These are phyloP conservation scores for Nannospalax galili DNA, from an alignment of 2,113 vertebrate species.

Conservation along the genomic window DNA sequence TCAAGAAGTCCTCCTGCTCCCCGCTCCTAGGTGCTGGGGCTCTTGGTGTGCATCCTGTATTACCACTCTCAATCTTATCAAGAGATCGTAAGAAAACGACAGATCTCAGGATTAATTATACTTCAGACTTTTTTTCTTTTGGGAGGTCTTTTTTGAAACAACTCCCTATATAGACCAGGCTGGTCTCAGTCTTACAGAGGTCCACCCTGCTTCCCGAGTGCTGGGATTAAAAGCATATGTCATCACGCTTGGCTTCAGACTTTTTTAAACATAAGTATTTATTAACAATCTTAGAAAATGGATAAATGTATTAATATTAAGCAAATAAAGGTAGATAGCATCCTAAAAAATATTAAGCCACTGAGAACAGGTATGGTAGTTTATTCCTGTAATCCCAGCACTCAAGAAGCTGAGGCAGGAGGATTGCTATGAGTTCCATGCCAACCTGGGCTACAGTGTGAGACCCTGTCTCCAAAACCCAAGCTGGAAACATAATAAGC, in stretches of 20 bases:
- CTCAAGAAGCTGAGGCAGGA: not conserved
- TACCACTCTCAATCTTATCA: not conserved
- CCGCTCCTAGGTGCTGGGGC: not conserved
- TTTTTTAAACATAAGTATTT: not conserved
- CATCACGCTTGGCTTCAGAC: not conserved
- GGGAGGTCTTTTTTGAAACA: too few species aligned
- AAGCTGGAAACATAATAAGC: not conserved
- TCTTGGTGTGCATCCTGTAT: not conserved
- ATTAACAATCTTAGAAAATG: slow-evolving; percentile 33
- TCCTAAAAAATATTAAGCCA: not conserved
- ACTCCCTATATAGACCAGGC: too few species aligned
- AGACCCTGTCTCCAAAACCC: not conserved
- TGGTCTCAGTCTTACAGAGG: too few species aligned
- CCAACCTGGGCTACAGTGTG: not conserved
- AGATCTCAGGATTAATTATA: not conserved
- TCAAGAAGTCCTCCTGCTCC: not conserved
- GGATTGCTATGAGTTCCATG: not conserved
- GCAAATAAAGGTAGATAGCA: not conserved
- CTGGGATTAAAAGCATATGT: too few species aligned
- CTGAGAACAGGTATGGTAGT: not conserved
- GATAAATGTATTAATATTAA: not conserved
- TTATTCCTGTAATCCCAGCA: not conserved
- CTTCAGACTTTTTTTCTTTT: not conserved
- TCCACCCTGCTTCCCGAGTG: too few species aligned
- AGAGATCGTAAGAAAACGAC: not conserved